Conservation (phyloP, 2,797 vertebrate genomes). For the Petrocephalus sullivani region DNA sequence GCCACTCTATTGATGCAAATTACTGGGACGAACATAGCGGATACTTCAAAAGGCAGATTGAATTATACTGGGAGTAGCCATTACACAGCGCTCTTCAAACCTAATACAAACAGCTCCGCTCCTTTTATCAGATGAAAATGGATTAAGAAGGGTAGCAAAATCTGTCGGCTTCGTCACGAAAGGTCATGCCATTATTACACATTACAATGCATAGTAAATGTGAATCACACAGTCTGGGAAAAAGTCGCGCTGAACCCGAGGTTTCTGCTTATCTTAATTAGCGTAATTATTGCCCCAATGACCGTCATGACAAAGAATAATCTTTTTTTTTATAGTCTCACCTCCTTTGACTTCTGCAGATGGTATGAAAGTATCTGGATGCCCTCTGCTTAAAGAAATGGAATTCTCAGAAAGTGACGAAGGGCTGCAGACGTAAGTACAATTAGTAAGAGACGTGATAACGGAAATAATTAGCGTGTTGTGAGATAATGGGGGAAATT, state of each 20-base stretch:
- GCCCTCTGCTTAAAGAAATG: neutral
- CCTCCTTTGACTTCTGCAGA: neutral
- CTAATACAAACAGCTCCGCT: constrained; percentile 3
- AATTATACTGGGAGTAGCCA: constrained; percentile 13
- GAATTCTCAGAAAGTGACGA: neutral
- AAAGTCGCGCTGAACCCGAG: neutral
- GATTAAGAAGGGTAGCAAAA: constrained; percentile 6
- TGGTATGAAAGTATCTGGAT: neutral
- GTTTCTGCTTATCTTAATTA: constrained; percentile 11
- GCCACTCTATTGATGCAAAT: constrained; percentile 21
- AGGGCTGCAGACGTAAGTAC: neutral
- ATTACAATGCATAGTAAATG: neutral
- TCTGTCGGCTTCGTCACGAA: neutral
- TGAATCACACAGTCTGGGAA: neutral
- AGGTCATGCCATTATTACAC: neutral
- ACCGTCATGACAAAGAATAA: neutral
- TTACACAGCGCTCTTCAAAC: constrained; percentile 10
- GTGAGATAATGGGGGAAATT: neutral
- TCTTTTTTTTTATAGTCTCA: neutral
- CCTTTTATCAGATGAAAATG: constrained; percentile 15
- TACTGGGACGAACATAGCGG: neutral
- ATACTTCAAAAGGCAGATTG: constrained; percentile 19
- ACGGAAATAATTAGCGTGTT: neutral
- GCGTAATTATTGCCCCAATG: neutral
- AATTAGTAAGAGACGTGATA: neutral